Conservation (phyloP, 2,113 vertebrate genomes). For the Notarius lentiginosus region DNA sequence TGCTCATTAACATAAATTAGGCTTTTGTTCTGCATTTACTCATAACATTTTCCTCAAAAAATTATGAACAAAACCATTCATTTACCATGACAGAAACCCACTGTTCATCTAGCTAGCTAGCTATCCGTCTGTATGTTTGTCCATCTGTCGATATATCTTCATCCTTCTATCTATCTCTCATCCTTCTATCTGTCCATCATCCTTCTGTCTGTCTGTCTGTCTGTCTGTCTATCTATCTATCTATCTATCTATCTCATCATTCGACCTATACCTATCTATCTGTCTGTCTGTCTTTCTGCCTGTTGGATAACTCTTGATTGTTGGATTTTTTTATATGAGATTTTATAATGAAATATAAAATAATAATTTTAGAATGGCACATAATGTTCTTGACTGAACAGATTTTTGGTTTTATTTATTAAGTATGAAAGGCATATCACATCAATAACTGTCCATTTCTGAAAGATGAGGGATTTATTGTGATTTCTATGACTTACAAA, state of each 20-base stretch:
- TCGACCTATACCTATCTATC: neutral
- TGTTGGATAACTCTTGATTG: neutral
- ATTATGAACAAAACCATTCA: neutral
- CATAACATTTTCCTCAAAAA: neutral
- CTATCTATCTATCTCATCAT: too few species aligned
- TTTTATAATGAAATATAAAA: neutral
- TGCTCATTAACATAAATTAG: neutral
- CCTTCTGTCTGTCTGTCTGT: neutral
- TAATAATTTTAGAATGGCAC: too few species aligned
- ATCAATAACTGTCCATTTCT: too few species aligned
- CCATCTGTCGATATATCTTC: too few species aligned
- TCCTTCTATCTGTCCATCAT: too few species aligned
- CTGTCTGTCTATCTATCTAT: neutral
- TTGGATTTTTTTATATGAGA: neutral
- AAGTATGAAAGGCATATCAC: too few species aligned
- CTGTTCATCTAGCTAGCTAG: neutral
- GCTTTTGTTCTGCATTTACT: neutral
- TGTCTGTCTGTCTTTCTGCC: neutral
- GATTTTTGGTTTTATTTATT: too few species aligned
- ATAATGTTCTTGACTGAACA: too few species aligned
- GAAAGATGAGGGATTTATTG: neutral
- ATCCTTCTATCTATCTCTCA: too few species aligned
- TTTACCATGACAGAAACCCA: neutral
- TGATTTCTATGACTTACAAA: neutral
- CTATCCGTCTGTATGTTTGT: too few species aligned